Evolutionary conservation across 2,113 vertebrate species (phyloP).

Genomic region (Spermophilus dauricus): DNA sequence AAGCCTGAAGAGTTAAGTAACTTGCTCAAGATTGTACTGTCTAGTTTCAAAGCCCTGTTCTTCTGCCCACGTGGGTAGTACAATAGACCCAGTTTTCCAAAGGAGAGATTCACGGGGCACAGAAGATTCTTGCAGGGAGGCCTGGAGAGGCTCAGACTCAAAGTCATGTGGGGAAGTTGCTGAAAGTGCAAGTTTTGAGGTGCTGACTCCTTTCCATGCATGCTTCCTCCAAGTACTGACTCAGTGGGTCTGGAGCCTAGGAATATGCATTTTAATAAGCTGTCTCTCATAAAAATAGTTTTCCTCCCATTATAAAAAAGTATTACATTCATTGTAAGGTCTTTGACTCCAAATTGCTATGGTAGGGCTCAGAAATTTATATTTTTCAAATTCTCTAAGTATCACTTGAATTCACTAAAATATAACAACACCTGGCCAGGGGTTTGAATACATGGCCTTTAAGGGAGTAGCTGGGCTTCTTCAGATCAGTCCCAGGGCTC

Average conservation of each 20-base stretch:
- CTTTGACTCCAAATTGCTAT: background rate
- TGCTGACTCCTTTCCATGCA: rapidly evolving
- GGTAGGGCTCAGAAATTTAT: background rate
- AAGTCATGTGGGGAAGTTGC: background rate
- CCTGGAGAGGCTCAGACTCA: background rate
- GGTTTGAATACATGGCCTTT: background rate
- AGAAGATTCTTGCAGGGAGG: background rate
- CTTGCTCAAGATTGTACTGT: background rate
- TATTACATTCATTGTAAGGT: background rate
- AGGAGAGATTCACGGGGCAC: background rate
- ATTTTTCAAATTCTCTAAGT: background rate
- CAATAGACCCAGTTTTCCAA: constrained; percentile 13
- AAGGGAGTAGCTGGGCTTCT: background rate
- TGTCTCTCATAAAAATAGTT: background rate
- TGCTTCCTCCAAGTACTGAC: background rate
- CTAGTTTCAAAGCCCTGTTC: background rate
- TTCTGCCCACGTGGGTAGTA: background rate
- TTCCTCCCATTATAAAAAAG: background rate
- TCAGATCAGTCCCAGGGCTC: background rate
- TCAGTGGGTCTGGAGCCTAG: background rate
- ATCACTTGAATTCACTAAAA: background rate
- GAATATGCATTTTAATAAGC: background rate
- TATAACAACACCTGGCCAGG: background rate
- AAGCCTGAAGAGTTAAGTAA: background rate
- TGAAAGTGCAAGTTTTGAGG: background rate